phyloP scores from a whole-genome alignment of 2,113 vertebrate genomes.

The Cynoglossus semilaevis region DNA sequence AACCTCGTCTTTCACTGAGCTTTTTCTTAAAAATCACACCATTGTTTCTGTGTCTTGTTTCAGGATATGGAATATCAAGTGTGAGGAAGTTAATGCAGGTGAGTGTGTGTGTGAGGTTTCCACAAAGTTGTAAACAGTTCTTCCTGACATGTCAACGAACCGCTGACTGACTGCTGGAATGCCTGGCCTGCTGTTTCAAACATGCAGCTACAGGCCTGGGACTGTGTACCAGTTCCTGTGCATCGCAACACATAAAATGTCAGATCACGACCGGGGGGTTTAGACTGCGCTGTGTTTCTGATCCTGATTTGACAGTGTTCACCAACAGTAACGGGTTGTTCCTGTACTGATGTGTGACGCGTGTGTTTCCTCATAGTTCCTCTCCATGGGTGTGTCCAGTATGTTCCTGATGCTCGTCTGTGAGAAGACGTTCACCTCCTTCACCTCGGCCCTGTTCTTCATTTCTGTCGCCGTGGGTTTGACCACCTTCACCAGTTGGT shows the following conservation, averaged over 20 bases:
- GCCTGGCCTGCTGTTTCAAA: constrained; percentile 1
- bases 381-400: constrained; percentile 82
- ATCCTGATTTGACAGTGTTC: too few species aligned
- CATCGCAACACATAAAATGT: not conserved
- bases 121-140: not conserved
- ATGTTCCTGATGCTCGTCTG: constrained; percentile 81
- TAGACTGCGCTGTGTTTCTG: too few species aligned
- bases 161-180: not conserved
- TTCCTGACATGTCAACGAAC: not conserved
- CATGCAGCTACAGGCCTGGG: constrained; percentile 17
- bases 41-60: constrained; percentile 2
- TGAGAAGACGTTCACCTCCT: constrained; percentile 66
- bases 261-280: too few species aligned
- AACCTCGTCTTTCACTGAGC: not conserved
- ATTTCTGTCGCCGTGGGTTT: constrained; percentile 77
- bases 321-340: too few species aligned
- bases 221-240: too few species aligned
- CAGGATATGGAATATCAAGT: constrained; percentile 78
- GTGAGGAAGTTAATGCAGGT: constrained; percentile 92
- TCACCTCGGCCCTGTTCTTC: constrained; percentile 74
- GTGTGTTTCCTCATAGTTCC: constrained; percentile 65
- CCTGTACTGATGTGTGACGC: too few species aligned
- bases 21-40: too few species aligned
- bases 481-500: constrained; percentile 85
- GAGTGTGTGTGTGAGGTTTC: constrained; percentile 25